Evolutionary conservation across 1,140 invertebrate genomes (phyloP).

Genomic region (Rhagoletis zephyria): DNA sequence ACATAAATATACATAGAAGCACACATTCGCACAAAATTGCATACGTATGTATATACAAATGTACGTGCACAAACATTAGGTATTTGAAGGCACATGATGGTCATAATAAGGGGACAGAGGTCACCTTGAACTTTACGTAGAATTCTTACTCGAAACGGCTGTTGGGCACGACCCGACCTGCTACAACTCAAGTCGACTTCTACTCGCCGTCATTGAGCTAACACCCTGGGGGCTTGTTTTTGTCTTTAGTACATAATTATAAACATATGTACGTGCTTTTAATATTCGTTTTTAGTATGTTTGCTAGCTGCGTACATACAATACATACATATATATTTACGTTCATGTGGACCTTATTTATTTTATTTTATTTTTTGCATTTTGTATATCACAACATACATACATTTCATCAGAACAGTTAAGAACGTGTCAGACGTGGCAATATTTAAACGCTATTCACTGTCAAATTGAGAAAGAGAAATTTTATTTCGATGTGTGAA

Average conservation of each 20-base stretch:
- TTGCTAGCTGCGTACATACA: not conserved
- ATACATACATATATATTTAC: not conserved
- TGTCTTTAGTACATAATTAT: not conserved
- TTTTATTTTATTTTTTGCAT: slow-evolving; percentile 35
- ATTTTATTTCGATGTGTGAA: too few species aligned
- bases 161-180: not conserved
- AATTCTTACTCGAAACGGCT: not conserved
- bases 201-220: not conserved
- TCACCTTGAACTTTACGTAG: slow-evolving; percentile 39
- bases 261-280: not conserved
- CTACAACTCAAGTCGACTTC: slow-evolving; percentile 38
- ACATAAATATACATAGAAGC: not conserved
- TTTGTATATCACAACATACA: not conserved
- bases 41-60: not conserved
- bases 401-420: not conserved
- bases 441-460: too few species aligned
- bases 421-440: too few species aligned
- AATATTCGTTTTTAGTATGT: not conserved
- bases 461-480: too few species aligned
- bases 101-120: slow-evolving; percentile 15
- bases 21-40: not conserved
- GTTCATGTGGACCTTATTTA: not conserved
- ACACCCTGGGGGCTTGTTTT: slow-evolving; percentile 28
- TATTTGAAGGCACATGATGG: not conserved
- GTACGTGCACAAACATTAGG: not conserved